These are phyloP conservation scores for Eriocheir sinensis DNA, from an alignment of 1,140 invertebrate genomes.

Conservation along the genomic window DNA sequence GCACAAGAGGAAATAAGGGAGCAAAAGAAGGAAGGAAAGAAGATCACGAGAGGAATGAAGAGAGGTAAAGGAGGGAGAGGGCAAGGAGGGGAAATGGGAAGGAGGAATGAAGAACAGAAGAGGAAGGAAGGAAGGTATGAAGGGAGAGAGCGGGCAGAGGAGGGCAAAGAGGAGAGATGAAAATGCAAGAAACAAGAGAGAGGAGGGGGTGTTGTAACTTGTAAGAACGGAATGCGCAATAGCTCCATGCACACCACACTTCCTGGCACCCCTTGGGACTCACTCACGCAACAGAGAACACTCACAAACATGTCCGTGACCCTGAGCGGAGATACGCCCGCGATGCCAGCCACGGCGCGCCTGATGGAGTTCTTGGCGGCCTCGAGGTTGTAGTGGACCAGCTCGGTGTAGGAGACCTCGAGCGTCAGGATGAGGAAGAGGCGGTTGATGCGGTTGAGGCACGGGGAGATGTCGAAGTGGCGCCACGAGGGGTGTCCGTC, in stretches of 20 bases:
- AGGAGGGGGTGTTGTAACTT: too few relatives aligned
- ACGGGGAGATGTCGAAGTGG: slow-evolving; percentile 80
- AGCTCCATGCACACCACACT: too few relatives aligned
- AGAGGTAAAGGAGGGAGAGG: not conserved
- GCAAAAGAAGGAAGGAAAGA: not conserved
- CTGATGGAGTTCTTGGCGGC: slow-evolving; percentile 81
- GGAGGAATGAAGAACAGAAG: not conserved
- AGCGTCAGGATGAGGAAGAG: slow-evolving; percentile 79
- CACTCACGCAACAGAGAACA: not conserved
- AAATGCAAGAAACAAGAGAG: too few relatives aligned
- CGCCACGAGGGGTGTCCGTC: slow-evolving; percentile 80
- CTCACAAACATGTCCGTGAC: slow-evolving; percentile 81
- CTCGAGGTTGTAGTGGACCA: slow-evolving; percentile 80
- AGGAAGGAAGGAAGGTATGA: not conserved
- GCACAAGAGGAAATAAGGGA: not conserved
- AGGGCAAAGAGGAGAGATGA: too few relatives aligned
- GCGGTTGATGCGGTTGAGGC: slow-evolving; percentile 79
- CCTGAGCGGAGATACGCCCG: slow-evolving; percentile 81
- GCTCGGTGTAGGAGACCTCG: slow-evolving; percentile 78
- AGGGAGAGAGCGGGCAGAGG: not conserved
- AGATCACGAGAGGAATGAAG: not conserved
- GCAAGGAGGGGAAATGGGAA: slow-evolving; percentile 22
- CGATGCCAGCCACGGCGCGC: slow-evolving; percentile 81
- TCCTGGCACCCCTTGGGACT: too few relatives aligned
- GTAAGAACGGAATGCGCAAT: too few relatives aligned